Evolutionary conservation across 2,888 invertebrate species (phyloP).

Genomic region (Druceiella hillmani): DNA sequence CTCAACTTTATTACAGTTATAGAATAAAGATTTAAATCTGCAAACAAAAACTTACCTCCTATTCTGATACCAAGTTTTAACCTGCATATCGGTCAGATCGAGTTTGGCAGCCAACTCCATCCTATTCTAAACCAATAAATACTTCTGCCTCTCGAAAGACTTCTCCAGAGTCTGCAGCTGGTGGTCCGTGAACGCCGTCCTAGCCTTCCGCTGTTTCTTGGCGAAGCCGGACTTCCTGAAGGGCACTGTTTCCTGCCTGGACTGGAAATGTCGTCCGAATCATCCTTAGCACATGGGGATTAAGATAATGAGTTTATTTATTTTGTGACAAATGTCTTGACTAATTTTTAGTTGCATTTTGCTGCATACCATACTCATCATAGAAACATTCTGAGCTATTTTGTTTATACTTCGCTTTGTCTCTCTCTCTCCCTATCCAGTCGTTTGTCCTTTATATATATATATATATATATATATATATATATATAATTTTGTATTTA

Average conservation of each 20-base stretch:
- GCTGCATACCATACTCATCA: constrained; percentile 1
- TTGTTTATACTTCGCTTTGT: no score
- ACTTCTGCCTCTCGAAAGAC: constrained; percentile 95
- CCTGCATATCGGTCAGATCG: constrained; percentile 96
- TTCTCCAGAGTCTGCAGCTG: constrained; percentile 95
- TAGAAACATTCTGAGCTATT: background rate
- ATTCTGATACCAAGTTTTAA: constrained; percentile 99
- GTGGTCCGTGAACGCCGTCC: constrained; percentile 98
- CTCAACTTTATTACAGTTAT: no score
- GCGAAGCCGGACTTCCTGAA: constrained; percentile 51
- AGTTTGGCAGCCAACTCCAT: constrained; percentile 97
- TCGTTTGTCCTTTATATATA: no score
- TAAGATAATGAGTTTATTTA: constrained; percentile 14
- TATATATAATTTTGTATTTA: no score
- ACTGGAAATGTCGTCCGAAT: constrained; percentile 67
- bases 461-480: no score
- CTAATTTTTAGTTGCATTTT: constrained; percentile 6
- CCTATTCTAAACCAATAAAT: constrained; percentile 93
- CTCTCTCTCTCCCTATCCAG: no score
- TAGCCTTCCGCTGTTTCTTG: constrained; percentile 94
- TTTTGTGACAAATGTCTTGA: constrained; percentile 10
- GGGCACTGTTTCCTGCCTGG: constrained; percentile 37
- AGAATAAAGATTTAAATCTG: constrained; percentile 8
- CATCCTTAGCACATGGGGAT: constrained; percentile 75
- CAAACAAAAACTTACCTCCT: constrained; percentile 69